Percentiles rank a stretch among this genome's conserved stretches.
Evolutionary conservation across 2,797 vertebrate species (phyloP).

Genomic region (Hydrolagus colliei): DNA sequence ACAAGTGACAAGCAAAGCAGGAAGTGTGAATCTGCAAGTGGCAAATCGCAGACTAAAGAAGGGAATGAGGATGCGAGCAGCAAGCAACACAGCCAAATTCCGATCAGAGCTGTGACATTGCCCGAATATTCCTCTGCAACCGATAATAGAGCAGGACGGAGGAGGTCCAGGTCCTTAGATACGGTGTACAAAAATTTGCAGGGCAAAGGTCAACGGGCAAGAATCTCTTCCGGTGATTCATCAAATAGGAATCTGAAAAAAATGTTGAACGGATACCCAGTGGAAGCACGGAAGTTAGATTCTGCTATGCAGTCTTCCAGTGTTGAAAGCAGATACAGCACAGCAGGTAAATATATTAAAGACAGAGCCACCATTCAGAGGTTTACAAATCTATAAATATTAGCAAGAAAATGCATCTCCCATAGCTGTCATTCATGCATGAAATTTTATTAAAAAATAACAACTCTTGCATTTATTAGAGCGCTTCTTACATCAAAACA

Average conservation of each 20-base stretch:
- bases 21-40: slow-evolving; percentile 47
- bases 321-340: slow-evolving; percentile 48
- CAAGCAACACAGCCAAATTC: slow-evolving; percentile 45
- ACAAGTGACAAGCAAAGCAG: slow-evolving; percentile 33
- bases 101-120: slow-evolving; percentile 48
- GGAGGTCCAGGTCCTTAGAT: slow-evolving; percentile 68
- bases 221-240: slow-evolving; percentile 57
- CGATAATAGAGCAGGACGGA: slow-evolving; percentile 47
- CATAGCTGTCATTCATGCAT: too few relatives aligned
- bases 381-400: too few relatives aligned
- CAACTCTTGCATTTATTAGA: too few relatives aligned
- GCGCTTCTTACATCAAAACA: too few relatives aligned
- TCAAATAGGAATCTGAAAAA: slow-evolving; percentile 53
- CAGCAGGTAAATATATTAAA: slow-evolving; percentile 52
- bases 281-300: slow-evolving; percentile 58
- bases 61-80: slow-evolving; percentile 47
- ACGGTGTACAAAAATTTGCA: slow-evolving; percentile 56
- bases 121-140: slow-evolving; percentile 48
- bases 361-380: too few relatives aligned
- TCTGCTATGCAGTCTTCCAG: slow-evolving; percentile 50
- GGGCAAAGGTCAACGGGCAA: slow-evolving; percentile 56
- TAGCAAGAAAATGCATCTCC: too few relatives aligned
- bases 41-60: slow-evolving; percentile 47
- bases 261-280: slow-evolving; percentile 59
- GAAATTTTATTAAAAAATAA: too few relatives aligned